Base-by-base conservation (phyloP, 2,797 vertebrate species). In the Florisuga fusca region DNA sequence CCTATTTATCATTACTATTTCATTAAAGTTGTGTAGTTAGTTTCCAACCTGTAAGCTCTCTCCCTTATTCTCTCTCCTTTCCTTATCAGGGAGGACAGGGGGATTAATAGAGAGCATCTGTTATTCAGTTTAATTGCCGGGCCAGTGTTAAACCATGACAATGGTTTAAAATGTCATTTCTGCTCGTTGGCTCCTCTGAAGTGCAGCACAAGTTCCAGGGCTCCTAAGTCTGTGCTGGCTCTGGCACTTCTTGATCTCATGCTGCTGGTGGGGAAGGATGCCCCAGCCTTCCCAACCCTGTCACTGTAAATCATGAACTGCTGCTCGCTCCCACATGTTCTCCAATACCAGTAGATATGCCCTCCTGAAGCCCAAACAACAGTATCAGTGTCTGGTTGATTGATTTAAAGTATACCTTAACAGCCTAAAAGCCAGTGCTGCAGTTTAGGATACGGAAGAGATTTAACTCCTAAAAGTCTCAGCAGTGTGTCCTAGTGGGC, bases 401-500 rank as follows among this genome's bases (percentile, higher is more conserved):
- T 58, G 33, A 66, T 46, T 25, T 57, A n/a, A 80, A 89, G 34
- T 14, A 48, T 50, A 74, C 45, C 31, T 68, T 46, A 68, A 33
- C 17, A 46, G 46, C 38, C 57, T 58, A 15, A 18, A 83, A 50
- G n/a, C 50, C 41, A 67, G 69, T 83, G 31, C n/a, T 83, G 48
- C 61, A 77, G 36, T 18, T 77, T 10, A 71, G 58, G n/a, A 20
- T 41, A 51, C 0, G 0, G 48, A 86, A 86, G 53, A 59, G 29
- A 48, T 46, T 57, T 48, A 38, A 48, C 16, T 84, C 53, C 61
- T 53, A 21, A 26, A 89, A 79, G 43, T 19, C 55, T 62, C 34
- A 74, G 22, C 7, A 38, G 25, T 61, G 26, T 8, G 15, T 23
- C 50, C n/a, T 0, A 0, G n/a, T 31, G 31, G 27, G 22, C 50